A percentile compares a stretch with the other conserved stretches of the same genome.
phyloP scores from a whole-genome alignment of 2,113 vertebrate genomes.

The Menidia beryllina region DNA sequence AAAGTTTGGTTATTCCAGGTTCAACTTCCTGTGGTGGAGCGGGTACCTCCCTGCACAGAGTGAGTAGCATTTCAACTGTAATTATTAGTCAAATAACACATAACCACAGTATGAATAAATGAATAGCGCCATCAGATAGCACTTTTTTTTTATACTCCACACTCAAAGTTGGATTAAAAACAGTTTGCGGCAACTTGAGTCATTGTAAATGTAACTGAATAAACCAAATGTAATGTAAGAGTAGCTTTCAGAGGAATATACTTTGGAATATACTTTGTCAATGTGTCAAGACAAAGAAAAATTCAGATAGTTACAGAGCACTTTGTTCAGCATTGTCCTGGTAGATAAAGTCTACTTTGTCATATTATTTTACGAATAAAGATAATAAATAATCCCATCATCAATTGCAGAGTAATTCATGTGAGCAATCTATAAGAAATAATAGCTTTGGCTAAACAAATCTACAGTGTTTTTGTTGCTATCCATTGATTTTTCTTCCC shows the following conservation, averaged over 20 bases:
- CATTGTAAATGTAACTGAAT: neutral
- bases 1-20: neutral
- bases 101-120: neutral
- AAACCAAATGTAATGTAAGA: neutral
- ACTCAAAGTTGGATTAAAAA: neutral
- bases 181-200: neutral
- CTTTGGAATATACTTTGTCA: too few relatives aligned
- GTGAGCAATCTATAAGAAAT: too few relatives aligned
- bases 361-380: too few relatives aligned
- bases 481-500: too few relatives aligned
- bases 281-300: too few relatives aligned
- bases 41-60: conserved; percentile 39
- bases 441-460: too few relatives aligned
- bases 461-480: too few relatives aligned
- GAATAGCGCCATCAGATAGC: neutral
- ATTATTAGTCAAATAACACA: neutral
- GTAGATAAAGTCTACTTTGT: too few relatives aligned
- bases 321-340: too few relatives aligned
- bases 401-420: too few relatives aligned
- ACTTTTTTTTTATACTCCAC: neutral
- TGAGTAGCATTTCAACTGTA: neutral
- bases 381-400: too few relatives aligned
- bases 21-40: conserved; percentile 29
- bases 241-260: neutral
- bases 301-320: too few relatives aligned